Percentiles rank a stretch among this genome's conserved stretches.
Evolutionary conservation across 2,797 vertebrate species (phyloP).

Genomic region (Emydoidea blandingii): DNA sequence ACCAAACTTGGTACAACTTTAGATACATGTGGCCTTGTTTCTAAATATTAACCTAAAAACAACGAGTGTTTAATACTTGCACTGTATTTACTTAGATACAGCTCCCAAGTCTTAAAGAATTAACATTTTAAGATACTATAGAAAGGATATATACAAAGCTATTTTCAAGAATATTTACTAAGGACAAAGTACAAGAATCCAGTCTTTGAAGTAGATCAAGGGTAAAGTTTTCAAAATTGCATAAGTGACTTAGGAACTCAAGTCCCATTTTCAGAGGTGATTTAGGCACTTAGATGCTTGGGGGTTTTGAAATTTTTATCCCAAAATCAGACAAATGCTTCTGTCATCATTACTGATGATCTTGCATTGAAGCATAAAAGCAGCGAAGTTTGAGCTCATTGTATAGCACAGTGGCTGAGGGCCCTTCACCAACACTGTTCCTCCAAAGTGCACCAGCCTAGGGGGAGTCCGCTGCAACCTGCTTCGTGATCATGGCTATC

Average conservation of each 20-base stretch:
- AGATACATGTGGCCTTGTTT: not conserved
- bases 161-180: not conserved
- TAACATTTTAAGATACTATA: not conserved
- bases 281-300: not conserved
- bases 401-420: not conserved
- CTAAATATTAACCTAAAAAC: not conserved
- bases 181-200: not conserved
- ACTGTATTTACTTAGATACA: not conserved
- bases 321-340: conserved; percentile 4
- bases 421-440: not conserved
- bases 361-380: not conserved
- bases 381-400: not conserved
- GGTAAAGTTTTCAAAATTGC: not conserved
- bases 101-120: not conserved
- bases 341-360: not conserved
- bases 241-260: not conserved
- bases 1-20: not conserved
- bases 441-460: not conserved
- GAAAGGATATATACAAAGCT: not conserved
- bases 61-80: not conserved
- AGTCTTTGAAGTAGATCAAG: not conserved
- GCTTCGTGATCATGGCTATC: not conserved
- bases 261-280: not conserved
- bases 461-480: not conserved
- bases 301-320: not conserved